Evolutionary conservation across 2,888 invertebrate genomes (phyloP), one percentile per base, ranked within the genome.

Genomic region (Xylocampa areola): DNA sequence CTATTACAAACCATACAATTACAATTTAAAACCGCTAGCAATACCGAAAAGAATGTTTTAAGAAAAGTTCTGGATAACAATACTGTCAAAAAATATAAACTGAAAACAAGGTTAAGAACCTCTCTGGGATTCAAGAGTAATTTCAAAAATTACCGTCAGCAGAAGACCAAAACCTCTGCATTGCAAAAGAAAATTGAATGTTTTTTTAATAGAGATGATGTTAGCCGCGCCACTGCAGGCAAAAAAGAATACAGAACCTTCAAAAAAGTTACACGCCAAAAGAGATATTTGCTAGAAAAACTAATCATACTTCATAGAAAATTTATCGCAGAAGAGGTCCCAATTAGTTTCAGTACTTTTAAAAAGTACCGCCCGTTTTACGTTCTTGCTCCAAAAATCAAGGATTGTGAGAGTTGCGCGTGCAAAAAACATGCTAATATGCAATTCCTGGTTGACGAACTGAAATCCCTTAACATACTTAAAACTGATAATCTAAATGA

Each of bases 291-390:
- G 10, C 4, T 45, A 14, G 45, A 45, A 4, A 45, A 45, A 35
- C 19, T 19, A 2, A 19, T 19, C 19, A 5, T 5, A 19, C 19
- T 43, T 7, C 52, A 67, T 30, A 39, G 32, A 52, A 67, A 54
- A 25, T 49, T 23, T 33, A 23, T 60, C 8, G n/a, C 25, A 14
- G 64, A 67, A 43, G 57, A 23, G 17, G 62, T 29, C 32, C 14
- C 11, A 54, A 30, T 60, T 27, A 63, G 57, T 37, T 69, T 66
- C 25, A 61, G 60, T 23, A 66, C 63, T 30, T 69, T 66, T 16
- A 65, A 68, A 51, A 63, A 61, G 35, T 69, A 63, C 32, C 29
- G 66, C 7, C 69, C 69, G 4, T 65, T 63, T 25, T 69, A 63
- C 30, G 59, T 66, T 10, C 23, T 65, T 23, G n/a, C 48, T 45